Conservation (phyloP, 2,888 invertebrate species). For the Sphaeridia pumilis region DNA sequence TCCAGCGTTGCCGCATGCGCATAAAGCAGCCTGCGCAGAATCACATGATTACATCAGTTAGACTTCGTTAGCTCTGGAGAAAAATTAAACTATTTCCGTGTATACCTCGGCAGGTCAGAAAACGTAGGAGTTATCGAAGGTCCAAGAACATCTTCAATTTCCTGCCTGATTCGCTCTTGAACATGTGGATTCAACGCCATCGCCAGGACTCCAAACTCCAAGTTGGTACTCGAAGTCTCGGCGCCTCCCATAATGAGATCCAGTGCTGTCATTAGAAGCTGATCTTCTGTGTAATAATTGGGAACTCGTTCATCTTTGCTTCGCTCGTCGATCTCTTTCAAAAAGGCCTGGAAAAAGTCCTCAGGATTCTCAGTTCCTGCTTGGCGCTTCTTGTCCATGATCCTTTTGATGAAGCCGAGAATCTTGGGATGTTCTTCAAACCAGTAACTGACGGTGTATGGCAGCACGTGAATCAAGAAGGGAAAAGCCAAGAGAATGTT, state of each 20-base stretch:
- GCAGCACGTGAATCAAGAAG: not conserved
- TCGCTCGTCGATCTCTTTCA: not conserved
- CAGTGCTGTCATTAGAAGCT: not conserved
- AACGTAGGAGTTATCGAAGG: slow-evolving; percentile 1
- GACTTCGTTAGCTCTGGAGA: too few relatives aligned
- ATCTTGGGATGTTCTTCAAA: too few relatives aligned
- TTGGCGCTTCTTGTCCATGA: not conserved
- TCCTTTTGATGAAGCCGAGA: not conserved
- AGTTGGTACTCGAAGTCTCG: slow-evolving; percentile 12
- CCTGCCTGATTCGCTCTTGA: slow-evolving; percentile 7
- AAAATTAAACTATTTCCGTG: not conserved
- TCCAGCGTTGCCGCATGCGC: not conserved
- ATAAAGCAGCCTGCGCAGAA: not conserved
- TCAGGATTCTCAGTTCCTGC: not conserved
- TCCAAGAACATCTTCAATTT: slow-evolving; percentile 14
- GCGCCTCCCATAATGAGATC: slow-evolving; percentile 1
- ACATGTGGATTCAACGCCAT: slow-evolving; percentile 13
- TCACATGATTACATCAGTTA: not conserved
- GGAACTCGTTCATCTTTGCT: not conserved
- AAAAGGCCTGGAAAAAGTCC: not conserved
- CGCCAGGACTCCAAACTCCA: slow-evolving; percentile 15
- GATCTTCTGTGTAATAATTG: not conserved
- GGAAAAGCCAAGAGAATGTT: not conserved
- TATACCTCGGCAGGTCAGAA: not conserved
- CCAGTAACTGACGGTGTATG: not conserved